Percentiles rank a stretch among this genome's conserved stretches.
Conservation (phyloP, 2,113 vertebrate species). For the Bombycilla garrulus region DNA sequence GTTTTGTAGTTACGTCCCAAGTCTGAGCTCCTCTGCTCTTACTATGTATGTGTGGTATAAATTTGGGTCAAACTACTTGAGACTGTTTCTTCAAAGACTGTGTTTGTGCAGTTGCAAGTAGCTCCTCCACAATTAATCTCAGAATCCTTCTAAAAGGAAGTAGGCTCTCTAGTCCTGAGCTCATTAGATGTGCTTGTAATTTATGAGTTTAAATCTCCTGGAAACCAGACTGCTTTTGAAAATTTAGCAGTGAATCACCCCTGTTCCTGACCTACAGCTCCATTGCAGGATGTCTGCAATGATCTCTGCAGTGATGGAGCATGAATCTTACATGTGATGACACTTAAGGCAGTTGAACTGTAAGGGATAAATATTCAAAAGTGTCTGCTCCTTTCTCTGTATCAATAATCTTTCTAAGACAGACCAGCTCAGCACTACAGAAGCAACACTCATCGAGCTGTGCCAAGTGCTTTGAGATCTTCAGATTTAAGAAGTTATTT, state of each 20-base stretch:
- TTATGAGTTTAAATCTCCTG: background rate
- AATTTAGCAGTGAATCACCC: background rate
- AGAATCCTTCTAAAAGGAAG: background rate
- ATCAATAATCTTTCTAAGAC: background rate
- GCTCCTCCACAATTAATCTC: background rate
- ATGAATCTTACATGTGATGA: too few relatives aligned
- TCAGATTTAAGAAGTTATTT: background rate
- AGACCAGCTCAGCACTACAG: background rate
- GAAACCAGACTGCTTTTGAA: background rate
- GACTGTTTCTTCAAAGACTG: background rate
- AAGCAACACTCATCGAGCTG: background rate
- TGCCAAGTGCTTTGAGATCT: background rate
- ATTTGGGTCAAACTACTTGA: background rate
- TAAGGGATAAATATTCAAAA: background rate
- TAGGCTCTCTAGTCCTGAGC: background rate
- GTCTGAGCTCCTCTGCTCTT: background rate
- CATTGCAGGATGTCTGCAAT: background rate
- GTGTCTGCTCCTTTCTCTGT: background rate
- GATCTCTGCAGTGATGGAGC: too few relatives aligned
- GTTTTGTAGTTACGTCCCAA: background rate
- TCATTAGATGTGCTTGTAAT: background rate
- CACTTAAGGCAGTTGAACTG: background rate
- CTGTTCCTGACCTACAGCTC: background rate
- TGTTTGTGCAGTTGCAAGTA: background rate
- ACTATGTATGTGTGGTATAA: background rate